Percentiles rank a stretch among this genome's conserved stretches.
phyloP scores from a whole-genome alignment of 2,797 vertebrate genomes.

The Crenichthys baileyi region DNA sequence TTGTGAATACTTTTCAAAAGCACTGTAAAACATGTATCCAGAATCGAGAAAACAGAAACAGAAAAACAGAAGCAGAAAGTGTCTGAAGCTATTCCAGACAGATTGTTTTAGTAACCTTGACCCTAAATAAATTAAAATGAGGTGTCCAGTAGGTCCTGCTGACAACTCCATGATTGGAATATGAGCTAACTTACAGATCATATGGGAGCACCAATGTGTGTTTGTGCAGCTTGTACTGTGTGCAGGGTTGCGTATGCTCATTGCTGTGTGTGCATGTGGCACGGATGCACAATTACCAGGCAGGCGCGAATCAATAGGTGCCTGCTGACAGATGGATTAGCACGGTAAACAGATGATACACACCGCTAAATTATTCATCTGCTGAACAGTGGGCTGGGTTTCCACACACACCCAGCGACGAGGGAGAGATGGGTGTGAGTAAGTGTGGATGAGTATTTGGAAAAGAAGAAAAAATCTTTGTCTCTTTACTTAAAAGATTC shows the following conservation, averaged over 20 bases:
- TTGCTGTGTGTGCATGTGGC: slow-evolving; percentile 44
- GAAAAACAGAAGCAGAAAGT: not conserved
- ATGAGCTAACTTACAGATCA: slow-evolving; percentile 72
- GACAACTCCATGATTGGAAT: slow-evolving; percentile 80
- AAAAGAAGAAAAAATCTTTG: slow-evolving; percentile 15
- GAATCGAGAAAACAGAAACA: not conserved
- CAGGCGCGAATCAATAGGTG: slow-evolving; percentile 85
- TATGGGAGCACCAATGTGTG: slow-evolving; percentile 36
- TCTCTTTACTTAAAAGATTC: not conserved
- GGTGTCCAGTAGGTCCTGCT: slow-evolving; percentile 62
- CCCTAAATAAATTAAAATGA: slow-evolving; percentile 66
- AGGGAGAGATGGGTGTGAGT: slow-evolving; percentile 15
- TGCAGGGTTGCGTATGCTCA: slow-evolving; percentile 39
- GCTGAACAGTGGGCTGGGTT: slow-evolving; percentile 80
- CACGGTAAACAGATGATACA: slow-evolving; percentile 89
- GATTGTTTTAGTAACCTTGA: slow-evolving; percentile 66
- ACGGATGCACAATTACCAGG: slow-evolving; percentile 85
- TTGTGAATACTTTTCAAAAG: not conserved
- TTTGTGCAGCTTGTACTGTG: slow-evolving; percentile 15
- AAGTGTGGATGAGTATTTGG: slow-evolving; percentile 30
- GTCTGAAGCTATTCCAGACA: slow-evolving; percentile 20
- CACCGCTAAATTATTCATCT: slow-evolving; percentile 88
- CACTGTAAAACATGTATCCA: not conserved
- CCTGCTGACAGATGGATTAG: slow-evolving; percentile 90
- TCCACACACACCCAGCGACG: slow-evolving; percentile 62